These are phyloP conservation scores for Panurus biarmicus DNA, from an alignment of 2,113 vertebrate species.

Conservation along the genomic window DNA sequence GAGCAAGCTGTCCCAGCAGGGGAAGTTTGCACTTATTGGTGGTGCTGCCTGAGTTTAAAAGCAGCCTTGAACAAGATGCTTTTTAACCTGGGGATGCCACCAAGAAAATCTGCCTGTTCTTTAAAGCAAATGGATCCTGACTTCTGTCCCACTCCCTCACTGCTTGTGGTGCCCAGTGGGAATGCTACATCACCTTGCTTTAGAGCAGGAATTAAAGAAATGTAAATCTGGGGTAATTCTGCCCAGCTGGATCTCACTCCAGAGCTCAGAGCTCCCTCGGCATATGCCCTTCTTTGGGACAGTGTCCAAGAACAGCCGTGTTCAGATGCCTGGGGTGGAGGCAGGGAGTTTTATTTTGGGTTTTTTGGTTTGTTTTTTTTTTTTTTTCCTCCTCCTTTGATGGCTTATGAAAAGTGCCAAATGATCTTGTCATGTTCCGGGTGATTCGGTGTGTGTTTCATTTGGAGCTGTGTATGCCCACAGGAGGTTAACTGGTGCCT, in stretches of 20 bases:
- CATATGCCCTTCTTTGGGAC: slow-evolving; percentile 30
- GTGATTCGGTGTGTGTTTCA: background rate
- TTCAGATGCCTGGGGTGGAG: background rate
- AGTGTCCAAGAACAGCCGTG: background rate
- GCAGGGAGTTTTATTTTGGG: background rate
- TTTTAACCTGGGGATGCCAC: slow-evolving; percentile 7
- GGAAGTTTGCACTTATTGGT: background rate
- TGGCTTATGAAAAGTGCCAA: slow-evolving; percentile 10
- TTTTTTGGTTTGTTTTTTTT: background rate
- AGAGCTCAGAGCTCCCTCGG: background rate
- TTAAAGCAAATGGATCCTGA: slow-evolving; percentile 4
- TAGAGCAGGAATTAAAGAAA: slow-evolving; percentile 33
- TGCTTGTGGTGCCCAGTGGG: background rate
- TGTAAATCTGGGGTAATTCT: slow-evolving; percentile 36
- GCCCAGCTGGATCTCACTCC: background rate
- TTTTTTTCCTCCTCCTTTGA: background rate
- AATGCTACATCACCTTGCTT: slow-evolving; percentile 3
- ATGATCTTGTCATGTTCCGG: slow-evolving; percentile 8
- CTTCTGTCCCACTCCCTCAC: background rate
- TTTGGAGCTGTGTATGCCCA: background rate
- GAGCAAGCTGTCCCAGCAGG: slow-evolving; percentile 13
- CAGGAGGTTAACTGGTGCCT: slow-evolving; percentile 22
- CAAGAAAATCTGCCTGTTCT: background rate
- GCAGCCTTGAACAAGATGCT: background rate
- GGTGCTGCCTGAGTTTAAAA: slow-evolving; percentile 16